Evolutionary conservation across 2,888 invertebrate species (phyloP), one percentile per base, ranked within the genome.

Genomic region (Lasioglossum morio): DNA sequence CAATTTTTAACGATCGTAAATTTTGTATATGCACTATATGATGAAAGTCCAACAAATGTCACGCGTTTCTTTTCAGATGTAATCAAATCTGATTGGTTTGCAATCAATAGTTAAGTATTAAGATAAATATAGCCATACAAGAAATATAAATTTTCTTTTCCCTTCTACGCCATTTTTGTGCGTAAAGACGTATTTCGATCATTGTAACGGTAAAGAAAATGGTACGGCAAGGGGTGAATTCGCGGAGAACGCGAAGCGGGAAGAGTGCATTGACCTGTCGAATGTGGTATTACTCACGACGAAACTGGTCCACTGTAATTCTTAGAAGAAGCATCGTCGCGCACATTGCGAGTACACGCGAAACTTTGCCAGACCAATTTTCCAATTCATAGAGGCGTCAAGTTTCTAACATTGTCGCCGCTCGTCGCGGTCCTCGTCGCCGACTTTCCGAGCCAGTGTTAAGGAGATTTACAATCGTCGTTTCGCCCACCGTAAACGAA

Each of bases 401-500:
- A 77, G 79, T 46, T 79, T 66, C 30, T 30, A 63, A n/a, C 63
- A 60, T 72, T 34, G 81, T 79, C 53, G 60, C 8, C 19, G 30
- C 30, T 30, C 19, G 63, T 63, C 63, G 46, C 10, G n/a, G 70
- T 63, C 37, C 63, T 75, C 79, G 72, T 86, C 84, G 81, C 34
- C 84, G 82, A 81, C 84, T 89, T 86, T 83, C 77, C 89, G 81
- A 80, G 80, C 46, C 82, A 72, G 83, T 81, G 87, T 78, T 86
- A 81, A 66, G 73, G 80, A 90, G 88, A 90, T 90, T 90, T 90
- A 90, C 90, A 88, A 82, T 86, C 82, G 90, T 79, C 88, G 88
- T 87, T 90, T 87, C 80, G 88, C 80, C 84, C 80, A 84, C 87
- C 84, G 87, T 90, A 88, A 90, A 90, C 90, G 88, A 90, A 87